Evolutionary conservation across 2,113 vertebrate species (phyloP).

Genomic region (Marcusenius ussheri): DNA sequence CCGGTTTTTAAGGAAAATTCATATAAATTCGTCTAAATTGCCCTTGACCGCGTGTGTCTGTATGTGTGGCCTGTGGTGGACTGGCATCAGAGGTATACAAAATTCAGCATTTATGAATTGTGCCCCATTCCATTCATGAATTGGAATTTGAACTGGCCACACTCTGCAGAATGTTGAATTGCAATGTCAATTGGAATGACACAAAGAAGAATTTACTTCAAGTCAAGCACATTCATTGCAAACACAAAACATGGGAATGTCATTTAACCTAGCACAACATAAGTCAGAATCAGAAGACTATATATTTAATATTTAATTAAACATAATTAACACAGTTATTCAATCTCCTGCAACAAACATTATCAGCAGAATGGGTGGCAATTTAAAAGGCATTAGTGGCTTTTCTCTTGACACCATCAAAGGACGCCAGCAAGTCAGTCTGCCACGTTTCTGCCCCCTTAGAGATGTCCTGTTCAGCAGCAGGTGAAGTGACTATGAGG

Average conservation of each 20-base stretch:
- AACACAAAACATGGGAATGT: not conserved
- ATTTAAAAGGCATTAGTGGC: too few species aligned
- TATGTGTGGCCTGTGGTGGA: not conserved
- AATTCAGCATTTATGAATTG: not conserved
- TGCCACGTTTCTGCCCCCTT: not conserved
- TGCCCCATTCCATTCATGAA: not conserved
- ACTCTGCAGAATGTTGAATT: not conserved
- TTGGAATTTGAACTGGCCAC: not conserved
- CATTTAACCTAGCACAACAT: not conserved
- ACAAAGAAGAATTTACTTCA: not conserved
- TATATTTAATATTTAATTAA: too few species aligned
- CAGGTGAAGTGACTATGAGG: not conserved
- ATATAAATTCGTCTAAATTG: not conserved
- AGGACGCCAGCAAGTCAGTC: not conserved
- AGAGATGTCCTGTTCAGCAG: not conserved
- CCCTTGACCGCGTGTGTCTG: not conserved
- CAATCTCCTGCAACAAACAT: too few species aligned
- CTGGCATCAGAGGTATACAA: not conserved
- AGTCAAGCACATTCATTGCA: not conserved
- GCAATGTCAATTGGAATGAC: not conserved
- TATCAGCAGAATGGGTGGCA: too few species aligned
- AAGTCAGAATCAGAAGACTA: too few species aligned
- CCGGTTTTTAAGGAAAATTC: not conserved
- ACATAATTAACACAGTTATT: too few species aligned
- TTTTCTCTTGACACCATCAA: not conserved